Evolutionary conservation across 1,140 invertebrate species (phyloP), one percentile per base, ranked within the genome.

Genomic region (Oncopeltus fasciatus): DNA sequence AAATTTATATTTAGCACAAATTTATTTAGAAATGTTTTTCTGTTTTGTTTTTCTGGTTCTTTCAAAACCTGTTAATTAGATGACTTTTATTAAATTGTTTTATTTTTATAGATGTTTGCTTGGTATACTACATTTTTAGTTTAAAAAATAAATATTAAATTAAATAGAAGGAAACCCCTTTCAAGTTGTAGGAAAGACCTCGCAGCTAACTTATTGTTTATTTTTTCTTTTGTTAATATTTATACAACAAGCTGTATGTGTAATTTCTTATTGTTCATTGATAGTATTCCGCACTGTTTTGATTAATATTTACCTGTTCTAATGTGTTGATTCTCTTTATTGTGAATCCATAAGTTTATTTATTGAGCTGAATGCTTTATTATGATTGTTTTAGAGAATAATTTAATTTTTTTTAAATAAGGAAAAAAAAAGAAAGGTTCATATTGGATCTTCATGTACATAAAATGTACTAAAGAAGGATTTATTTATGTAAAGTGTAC

Each of bases 101-200:
- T n/a, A n/a, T n/a, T n/a, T n/a, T n/a, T n/a, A n/a, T n/a, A n/a
- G n/a, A n/a, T n/a, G n/a, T n/a, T n/a, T n/a, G n/a, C n/a, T n/a
- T n/a, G n/a, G n/a, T n/a, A n/a, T n/a, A n/a, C n/a, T n/a, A n/a
- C 14, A 8, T 38, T 38, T 38, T 38, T 38, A 8, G 31, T 38
- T 38, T 38, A 38, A 8, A 38, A 38, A 5, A 38, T 38, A 38
- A 8, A 14, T 8, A 38, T 14, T 38, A 38, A 38, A 14, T 38
- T 38, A 38, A 8, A 53, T 53, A 24, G 26, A 53, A 53, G 49
- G 49, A 4, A 24, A 53, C 3, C 16, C 20, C 49, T 24, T 53
- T 53, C 26, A 26, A 53, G 26, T 53, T 24, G 49, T 53, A 53
- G 49, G 49, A 53, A 53, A 53, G 49, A 53, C 49, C 49, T 53